Percentiles rank a stretch among this genome's conserved stretches.
These are phyloP conservation scores for Intellagama lesueurii DNA, from an alignment of 2,797 vertebrate species.

Conservation along the genomic window DNA sequence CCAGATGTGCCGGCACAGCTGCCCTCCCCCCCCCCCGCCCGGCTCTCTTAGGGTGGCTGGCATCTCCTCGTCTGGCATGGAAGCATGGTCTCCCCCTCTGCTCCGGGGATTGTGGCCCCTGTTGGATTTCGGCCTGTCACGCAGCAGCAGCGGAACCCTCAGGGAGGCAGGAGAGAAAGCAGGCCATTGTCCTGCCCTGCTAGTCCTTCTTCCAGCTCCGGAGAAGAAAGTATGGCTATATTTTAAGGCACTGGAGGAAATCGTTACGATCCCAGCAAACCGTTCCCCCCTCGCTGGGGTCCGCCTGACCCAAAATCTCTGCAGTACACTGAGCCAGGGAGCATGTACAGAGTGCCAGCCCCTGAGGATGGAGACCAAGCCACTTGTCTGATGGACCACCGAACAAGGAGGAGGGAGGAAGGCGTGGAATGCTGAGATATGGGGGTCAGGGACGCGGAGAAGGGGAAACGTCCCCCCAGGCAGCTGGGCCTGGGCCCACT, in stretches of 20 bases:
- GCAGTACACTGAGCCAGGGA: background rate
- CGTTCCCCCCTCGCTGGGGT: too few species aligned
- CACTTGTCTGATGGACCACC: too few species aligned
- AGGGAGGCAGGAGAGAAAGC: background rate
- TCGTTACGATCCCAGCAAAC: too few species aligned
- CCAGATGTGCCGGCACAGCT: too few species aligned
- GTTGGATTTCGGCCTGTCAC: background rate
- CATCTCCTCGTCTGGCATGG: too few species aligned
- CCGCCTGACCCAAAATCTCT: too few species aligned
- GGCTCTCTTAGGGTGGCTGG: too few species aligned
- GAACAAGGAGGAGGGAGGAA: background rate
- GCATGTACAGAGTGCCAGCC: background rate
- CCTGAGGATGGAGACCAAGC: background rate
- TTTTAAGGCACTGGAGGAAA: background rate
- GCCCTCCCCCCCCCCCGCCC: background rate
- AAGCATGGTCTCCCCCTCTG: too few species aligned
- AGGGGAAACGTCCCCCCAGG: background rate
- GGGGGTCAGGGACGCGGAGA: too few species aligned
- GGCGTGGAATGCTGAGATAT: background rate
- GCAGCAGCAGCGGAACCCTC: background rate
- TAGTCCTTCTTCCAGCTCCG: background rate
- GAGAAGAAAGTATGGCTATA: too few species aligned
- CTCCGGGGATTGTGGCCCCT: too few species aligned
- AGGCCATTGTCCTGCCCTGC: background rate
- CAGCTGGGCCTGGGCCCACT: background rate